Evolutionary conservation across 2,888 invertebrate genomes (phyloP), one percentile per base, ranked within the genome.

Genomic region (Helobdella robusta): DNA sequence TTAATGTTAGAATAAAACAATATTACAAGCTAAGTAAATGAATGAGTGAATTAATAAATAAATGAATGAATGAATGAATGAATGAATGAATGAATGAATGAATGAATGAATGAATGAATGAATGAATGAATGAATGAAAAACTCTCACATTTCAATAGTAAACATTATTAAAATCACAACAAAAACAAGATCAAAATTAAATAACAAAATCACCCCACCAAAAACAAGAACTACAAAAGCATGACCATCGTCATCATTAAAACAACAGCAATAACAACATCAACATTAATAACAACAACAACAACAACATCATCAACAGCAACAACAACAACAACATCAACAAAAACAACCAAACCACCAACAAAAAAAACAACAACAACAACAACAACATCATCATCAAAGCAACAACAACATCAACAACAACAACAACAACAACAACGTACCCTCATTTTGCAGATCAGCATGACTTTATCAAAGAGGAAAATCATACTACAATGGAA

Each of bases 391-490:
- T 15, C 11, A n/a, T n/a, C 8, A 52, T 23, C 25, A 58, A 18
- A 58, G 6, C 15, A 15, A 58, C 20, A 58, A 15, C 18, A n/a
- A 60, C 46, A n/a, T 23, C 20, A 11, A 23, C 11, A n/a, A 60
- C 18, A 44, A 23, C 60, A 11, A 44, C 44, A 54, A 50, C 15
- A 63, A 28, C n/a, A 18, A 65, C 18, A 4, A 68, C 68, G 46
- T 28, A 88, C 87, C 83, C 87, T 85, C 15, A 88, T 85, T 81
- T 92, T 93, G 81, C 91, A 92, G 78, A 93, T 86, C 75, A 98
- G 85, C 83, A 98, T 87, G 69, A 93, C 89, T 82, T 92, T 92
- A 81, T 98, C 95, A 80, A 98, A 98, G 66, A 98, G 87, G 82
- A 98, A 98, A 34, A 93, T 90, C 79, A 94, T 94, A 78, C 95